Percentiles rank a stretch among this genome's conserved stretches.
Conservation (phyloP, 2,888 invertebrate genomes). For the Dicranocentrus wangi region DNA sequence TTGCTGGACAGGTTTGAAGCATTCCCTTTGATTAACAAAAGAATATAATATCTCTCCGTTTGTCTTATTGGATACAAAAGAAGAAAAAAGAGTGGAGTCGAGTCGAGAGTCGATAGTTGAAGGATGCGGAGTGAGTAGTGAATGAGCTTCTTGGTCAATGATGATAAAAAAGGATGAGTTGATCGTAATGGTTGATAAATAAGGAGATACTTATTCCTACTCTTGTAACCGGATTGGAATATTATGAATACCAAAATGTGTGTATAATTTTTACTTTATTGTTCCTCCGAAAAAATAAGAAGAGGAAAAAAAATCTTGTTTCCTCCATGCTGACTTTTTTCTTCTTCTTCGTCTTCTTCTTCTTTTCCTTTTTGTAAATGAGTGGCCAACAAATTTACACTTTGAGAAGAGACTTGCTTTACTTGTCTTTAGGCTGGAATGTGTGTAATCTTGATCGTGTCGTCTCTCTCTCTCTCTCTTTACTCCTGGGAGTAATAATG, state of each 20-base stretch:
- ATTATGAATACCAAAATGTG: conserved; percentile 2
- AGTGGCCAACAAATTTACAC: conserved; percentile 10
- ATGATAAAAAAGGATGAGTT: conserved; percentile 53
- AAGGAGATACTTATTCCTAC: background rate
- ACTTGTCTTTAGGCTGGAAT: too few species aligned
- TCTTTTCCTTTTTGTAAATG: background rate
- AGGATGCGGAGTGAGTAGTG: too few species aligned
- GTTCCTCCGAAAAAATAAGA: too few species aligned
- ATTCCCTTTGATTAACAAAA: conserved; percentile 61
- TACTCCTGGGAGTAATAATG: conserved; percentile 32
- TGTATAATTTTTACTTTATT: background rate
- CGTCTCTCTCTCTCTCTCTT: background rate
- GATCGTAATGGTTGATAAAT: conserved; percentile 52
- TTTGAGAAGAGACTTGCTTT: too few species aligned
- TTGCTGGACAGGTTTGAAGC: conserved; percentile 63
- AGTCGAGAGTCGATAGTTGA: too few species aligned
- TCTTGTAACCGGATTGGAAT: conserved; percentile 31
- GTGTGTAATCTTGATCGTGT: background rate
- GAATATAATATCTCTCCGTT: conserved; percentile 49
- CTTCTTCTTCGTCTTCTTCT: conserved; percentile 20
- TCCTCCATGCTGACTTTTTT: conserved; percentile 9
- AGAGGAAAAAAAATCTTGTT: too few species aligned
- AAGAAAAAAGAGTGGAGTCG: background rate
- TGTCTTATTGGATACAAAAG: background rate
- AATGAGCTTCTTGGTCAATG: conserved; percentile 31